Base-by-base conservation (phyloP, 2,113 vertebrate genomes). In the Thinocorus orbignyianus region DNA sequence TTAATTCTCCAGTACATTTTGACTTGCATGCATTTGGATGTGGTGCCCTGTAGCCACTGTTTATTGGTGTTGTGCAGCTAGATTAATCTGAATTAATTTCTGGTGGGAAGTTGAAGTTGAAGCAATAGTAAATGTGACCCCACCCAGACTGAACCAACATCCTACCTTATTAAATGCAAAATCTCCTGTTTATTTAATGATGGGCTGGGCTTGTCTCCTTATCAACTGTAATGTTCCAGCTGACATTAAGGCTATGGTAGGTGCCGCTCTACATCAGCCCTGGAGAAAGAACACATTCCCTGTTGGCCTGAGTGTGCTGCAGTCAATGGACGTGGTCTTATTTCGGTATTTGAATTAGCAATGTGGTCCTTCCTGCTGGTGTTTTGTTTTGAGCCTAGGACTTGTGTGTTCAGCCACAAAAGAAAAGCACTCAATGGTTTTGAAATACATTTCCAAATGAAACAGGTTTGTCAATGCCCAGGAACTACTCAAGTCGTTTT, bases 251-350 rank as follows among this genome's bases (percentile, higher is more conserved):
- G 24, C 9, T 54, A 35, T 11, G 42, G 42, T 37, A 88, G 54
- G 76, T 90, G 49, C 61, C 41, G 33, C 13, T 55, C 37, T 16
- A 72, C n/a, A 14, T 33, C 58, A 64, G 1, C 22, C 22, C 33
- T 49, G 52, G 35, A 76, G 58, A 52, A 74, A 77, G 28, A 51
- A 16, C 14, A 24, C 7, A 31, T 74, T 51, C 44, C 19, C 39
- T 37, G 35, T 44, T 92, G 55, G 11, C 30, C 22, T 30, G 22
- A 52, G 33, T 1, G 0, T 0, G 1, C 71, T 44, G 49, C 20
- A 30, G 44, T 64, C 46, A 89, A 41, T 60, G 71, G 39, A 61
- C 13, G 16, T n/a, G 30, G 24, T 82, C 62, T 86, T 92, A n/a
- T 44, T 69, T 65, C 61, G 49, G 13, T 28, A 46, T 39, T 57